Conservation (phyloP, 2,113 vertebrate genomes). For the Cavia aperea region DNA sequence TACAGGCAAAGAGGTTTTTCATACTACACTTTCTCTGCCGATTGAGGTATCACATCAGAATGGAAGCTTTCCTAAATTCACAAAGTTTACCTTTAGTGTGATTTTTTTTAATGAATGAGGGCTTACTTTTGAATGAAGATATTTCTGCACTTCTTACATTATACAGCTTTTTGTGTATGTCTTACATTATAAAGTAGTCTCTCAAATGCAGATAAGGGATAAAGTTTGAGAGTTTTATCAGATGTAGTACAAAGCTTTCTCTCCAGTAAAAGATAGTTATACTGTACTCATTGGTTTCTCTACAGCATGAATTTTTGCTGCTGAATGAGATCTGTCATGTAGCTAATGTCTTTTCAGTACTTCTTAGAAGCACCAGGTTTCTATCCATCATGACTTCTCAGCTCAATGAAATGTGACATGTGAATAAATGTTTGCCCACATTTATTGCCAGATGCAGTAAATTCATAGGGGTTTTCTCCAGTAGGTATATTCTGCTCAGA, state of each 20-base stretch:
- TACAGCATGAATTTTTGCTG: slow-evolving; percentile 28
- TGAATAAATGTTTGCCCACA: not conserved
- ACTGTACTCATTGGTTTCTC: slow-evolving; percentile 27
- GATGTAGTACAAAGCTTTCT: not conserved
- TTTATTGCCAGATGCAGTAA: not conserved
- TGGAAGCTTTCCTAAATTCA: slow-evolving; percentile 55
- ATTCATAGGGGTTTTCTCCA: not conserved
- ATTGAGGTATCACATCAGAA: slow-evolving; percentile 60
- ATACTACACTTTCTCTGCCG: slow-evolving; percentile 54
- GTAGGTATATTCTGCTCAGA: not conserved
- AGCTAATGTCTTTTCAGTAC: slow-evolving; percentile 16
- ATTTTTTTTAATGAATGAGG: slow-evolving; percentile 6
- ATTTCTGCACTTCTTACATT: slow-evolving; percentile 57
- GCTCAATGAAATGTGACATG: not conserved
- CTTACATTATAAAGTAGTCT: not conserved
- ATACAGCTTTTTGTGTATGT: not conserved
- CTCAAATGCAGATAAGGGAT: not conserved
- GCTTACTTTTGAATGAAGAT: slow-evolving; percentile 39
- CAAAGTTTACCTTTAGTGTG: slow-evolving; percentile 48
- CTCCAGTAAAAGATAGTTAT: not conserved
- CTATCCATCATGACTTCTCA: slow-evolving; percentile 20
- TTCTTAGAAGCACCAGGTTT: not conserved
- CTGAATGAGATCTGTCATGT: not conserved
- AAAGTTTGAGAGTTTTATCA: slow-evolving; percentile 9
- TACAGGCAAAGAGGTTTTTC: slow-evolving; percentile 12